Evolutionary conservation across 2,113 vertebrate species (phyloP).

Genomic region (Lagenorhynchus albirostris): DNA sequence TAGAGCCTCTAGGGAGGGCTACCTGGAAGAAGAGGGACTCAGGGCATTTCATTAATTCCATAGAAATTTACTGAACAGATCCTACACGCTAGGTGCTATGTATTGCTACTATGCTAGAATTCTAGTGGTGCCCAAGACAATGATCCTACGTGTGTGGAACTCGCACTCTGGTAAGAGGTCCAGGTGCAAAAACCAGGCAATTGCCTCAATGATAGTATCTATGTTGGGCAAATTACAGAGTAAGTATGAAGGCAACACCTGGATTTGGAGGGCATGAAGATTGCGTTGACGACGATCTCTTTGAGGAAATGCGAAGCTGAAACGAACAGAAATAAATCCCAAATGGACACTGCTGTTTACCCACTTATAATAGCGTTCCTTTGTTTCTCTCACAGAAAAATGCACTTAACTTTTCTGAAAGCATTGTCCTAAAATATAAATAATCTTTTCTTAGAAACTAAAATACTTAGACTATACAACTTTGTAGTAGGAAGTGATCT

Average conservation of each 20-base stretch:
- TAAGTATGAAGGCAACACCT: not conserved
- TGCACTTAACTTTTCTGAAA: not conserved
- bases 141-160: not conserved
- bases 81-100: not conserved
- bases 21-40: not conserved
- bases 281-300: not conserved
- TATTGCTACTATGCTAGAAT: not conserved
- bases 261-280: not conserved
- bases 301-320: not conserved
- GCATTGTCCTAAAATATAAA: not conserved
- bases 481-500: not conserved
- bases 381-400: not conserved
- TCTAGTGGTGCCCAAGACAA: not conserved
- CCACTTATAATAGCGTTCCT: not conserved
- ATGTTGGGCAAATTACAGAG: not conserved
- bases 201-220: not conserved
- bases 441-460: not conserved
- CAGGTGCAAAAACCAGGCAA: not conserved
- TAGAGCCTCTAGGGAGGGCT: not conserved
- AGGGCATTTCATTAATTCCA: not conserved
- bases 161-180: not conserved
- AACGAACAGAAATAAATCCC: not conserved
- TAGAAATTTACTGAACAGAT: not conserved
- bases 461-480: not conserved
- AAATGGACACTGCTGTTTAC: not conserved